These are phyloP conservation scores for Sarcophaga caerulescens DNA, from an alignment of 2,888 invertebrate species.

Conservation along the genomic window DNA sequence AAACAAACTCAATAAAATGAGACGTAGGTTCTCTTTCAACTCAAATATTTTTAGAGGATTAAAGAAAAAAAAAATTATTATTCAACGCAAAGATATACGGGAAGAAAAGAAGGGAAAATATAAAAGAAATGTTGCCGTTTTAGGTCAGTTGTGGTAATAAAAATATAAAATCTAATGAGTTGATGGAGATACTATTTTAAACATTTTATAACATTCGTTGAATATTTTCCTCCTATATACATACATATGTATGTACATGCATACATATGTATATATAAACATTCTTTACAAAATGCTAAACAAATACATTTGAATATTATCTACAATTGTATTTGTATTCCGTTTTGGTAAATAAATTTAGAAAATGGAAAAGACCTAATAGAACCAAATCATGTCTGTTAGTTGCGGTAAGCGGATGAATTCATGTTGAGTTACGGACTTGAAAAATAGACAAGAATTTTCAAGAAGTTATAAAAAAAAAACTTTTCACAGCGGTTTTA, in stretches of 20 bases:
- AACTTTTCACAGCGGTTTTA: too few relatives aligned
- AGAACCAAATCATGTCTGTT: too few relatives aligned
- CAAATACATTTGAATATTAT: too few relatives aligned
- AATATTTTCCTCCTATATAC: not conserved
- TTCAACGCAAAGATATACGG: not conserved
- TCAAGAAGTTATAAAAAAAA: too few relatives aligned
- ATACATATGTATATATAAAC: not conserved
- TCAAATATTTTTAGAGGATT: conserved; percentile 8
- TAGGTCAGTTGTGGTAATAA: conserved; percentile 61
- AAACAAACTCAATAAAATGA: too few relatives aligned
- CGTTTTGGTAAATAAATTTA: too few relatives aligned
- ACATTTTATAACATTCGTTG: conserved; percentile 18
- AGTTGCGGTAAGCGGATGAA: too few relatives aligned
- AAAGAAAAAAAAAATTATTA: conserved; percentile 13
- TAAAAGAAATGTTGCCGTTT: conserved; percentile 16
- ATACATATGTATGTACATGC: not conserved
- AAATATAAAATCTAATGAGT: conserved; percentile 58
- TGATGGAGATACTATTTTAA: conserved; percentile 53
- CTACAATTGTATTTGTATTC: too few relatives aligned
- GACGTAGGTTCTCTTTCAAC: conserved; percentile 22
- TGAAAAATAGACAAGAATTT: too few relatives aligned
- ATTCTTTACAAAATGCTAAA: not conserved
- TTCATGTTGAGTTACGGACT: too few relatives aligned
- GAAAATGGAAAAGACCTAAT: too few relatives aligned
- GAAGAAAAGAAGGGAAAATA: not conserved